Conservation (phyloP, 64 coral and sea anemone genomes). For the Montipora foliosa region DNA sequence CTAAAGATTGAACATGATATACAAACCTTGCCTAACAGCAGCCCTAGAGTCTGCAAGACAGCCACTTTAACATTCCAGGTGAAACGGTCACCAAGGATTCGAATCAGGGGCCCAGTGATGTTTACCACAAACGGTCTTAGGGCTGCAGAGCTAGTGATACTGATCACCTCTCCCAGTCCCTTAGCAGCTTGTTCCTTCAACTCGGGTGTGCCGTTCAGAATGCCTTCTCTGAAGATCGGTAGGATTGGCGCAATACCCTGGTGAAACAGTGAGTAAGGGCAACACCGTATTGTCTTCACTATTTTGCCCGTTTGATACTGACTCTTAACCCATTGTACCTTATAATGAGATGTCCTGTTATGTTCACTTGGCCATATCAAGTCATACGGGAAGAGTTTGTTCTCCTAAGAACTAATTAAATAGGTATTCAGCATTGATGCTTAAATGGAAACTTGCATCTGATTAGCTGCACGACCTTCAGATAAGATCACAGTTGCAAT, state of each 20-base stretch:
- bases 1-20: background rate
- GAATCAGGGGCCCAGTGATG: conserved; percentile 98
- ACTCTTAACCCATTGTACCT: background rate
- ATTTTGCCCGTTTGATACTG: background rate
- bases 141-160: conserved; percentile 86
- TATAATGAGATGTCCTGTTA: no score
- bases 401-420: no score
- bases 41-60: conserved; percentile 87
- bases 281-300: background rate
- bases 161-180: conserved; percentile 96
- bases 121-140: conserved; percentile 95
- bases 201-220: conserved; percentile 94
- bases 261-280: background rate
- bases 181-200: conserved; percentile 96
- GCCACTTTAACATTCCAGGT: conserved; percentile 97
- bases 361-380: no score
- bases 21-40: conserved; percentile 92
- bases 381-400: background rate
- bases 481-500: no score
- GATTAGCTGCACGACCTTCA: no score
- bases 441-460: no score
- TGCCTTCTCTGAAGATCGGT: conserved; percentile 96
- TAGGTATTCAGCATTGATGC: no score
- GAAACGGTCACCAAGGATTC: conserved; percentile 98
- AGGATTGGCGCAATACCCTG: conserved; percentile 96